These are phyloP conservation scores for Lysandra bellargus DNA, from an alignment of 2,888 invertebrate genomes.

Conservation along the genomic window DNA sequence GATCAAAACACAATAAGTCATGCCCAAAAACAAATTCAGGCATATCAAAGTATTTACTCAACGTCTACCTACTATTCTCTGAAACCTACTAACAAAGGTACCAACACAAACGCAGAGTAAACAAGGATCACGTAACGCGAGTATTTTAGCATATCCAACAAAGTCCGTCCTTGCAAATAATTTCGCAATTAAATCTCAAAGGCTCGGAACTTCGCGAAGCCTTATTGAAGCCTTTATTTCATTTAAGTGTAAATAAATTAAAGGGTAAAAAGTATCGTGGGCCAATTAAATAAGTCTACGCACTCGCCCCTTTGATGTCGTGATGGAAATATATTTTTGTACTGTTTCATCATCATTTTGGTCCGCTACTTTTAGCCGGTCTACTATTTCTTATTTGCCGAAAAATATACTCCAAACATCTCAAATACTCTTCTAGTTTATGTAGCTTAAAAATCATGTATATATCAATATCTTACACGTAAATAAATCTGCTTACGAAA, in stretches of 20 bases:
- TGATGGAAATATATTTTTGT: background rate
- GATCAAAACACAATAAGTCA: background rate
- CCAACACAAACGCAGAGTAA: background rate
- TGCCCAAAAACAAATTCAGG: background rate
- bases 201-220: slow-evolving; percentile 63
- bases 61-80: background rate
- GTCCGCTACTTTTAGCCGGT: background rate
- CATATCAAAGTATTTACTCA: background rate
- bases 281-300: slow-evolving; percentile 34
- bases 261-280: slow-evolving; percentile 37
- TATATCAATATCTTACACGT: background rate
- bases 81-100: background rate
- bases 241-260: slow-evolving; percentile 49
- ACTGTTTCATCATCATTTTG: background rate
- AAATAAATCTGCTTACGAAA: background rate
- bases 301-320: background rate
- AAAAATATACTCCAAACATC: background rate
- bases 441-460: background rate
- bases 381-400: background rate
- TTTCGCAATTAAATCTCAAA: slow-evolving; percentile 58
- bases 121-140: slow-evolving; percentile 21
- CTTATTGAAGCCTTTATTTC: slow-evolving; percentile 55
- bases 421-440: background rate
- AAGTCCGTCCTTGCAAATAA: slow-evolving; percentile 40
- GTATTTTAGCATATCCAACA: slow-evolving; percentile 15